Base-by-base conservation (phyloP, 1,140 invertebrate genomes). In the Macrocentrus cingulum region DNA sequence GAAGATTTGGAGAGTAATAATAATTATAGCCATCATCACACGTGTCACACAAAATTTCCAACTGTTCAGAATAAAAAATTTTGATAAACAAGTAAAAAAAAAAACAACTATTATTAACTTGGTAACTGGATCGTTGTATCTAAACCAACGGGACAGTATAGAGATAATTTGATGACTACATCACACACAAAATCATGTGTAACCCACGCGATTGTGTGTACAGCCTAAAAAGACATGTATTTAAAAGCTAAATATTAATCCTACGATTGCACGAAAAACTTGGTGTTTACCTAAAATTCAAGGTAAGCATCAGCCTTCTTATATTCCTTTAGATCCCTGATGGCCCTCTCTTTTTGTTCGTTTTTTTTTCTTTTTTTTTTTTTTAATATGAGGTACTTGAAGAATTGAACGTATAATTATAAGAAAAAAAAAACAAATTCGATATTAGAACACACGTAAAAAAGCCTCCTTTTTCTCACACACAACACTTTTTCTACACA, bases 191-290 rank as follows among this genome's bases (percentile, higher is more conserved):
- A 29, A 29, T 29, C 4, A 29, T 29, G 45, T 18, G 29, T 18
- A n/a, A 57, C 45, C 46, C 55, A 57, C 55, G 46, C 36, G 55
- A 42, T 23, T 42, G 50, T 42, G 39, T 18, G 34, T 57, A 50
- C 46, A 57, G 55, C 46, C 46, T 57, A 50, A 50, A 15, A 18
- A 39, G 46, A 41, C 22, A 39, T n/a, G n/a, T n/a, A n/a, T n/a
- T 54, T 58, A 51, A 51, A 41, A 54, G 36, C 51, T 55, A 62
- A 60, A 18, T n/a, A 66, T 64, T 74, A 70, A 70, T 63, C 51
- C 67, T 74, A 74, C 57, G 65, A 74, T 74, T 72, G 72, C 70
- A 74, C 72, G 61, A 72, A 59, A 71, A n/a, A 67, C 54, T 59
- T 55, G 62, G 61, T 50, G 34, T 57, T 53, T 25, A 61, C 52